phyloP scores from a whole-genome alignment of 1,140 invertebrate genomes.

The Mya arenaria region DNA sequence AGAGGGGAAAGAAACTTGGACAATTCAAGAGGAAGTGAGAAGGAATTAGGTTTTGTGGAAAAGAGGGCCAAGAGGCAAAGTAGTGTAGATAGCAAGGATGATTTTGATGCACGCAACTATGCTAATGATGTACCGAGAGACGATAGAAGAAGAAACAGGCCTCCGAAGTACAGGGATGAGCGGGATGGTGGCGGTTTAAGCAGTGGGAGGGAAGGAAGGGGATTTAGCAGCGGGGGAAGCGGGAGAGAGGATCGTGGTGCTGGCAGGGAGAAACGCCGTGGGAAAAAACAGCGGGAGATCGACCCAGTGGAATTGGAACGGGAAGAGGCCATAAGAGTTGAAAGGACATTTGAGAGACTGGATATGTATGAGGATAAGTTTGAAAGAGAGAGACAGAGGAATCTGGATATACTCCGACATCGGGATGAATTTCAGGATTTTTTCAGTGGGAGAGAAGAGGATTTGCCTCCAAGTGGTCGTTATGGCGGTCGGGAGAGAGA shows the following conservation, averaged over 20 bases:
- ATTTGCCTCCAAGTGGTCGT: neutral
- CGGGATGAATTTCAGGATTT: conserved; percentile 42
- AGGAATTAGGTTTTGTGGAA: neutral
- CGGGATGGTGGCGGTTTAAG: neutral
- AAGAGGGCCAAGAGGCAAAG: neutral
- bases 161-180: neutral
- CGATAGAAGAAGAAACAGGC: neutral
- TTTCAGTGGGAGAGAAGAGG: conserved; percentile 12
- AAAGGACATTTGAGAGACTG: conserved; percentile 55
- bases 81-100: neutral
- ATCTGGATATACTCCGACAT: conserved; percentile 45
- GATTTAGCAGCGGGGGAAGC: neutral
- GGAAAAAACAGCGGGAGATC: conserved; percentile 64
- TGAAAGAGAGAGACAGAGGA: conserved; percentile 55
- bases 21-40: neutral
- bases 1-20: conserved; percentile 2
- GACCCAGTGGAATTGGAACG: conserved; percentile 50
- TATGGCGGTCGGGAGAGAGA: neutral
- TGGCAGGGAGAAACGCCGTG: neutral
- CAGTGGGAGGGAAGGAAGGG: conserved; percentile 12
- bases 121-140: neutral
- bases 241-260: neutral
- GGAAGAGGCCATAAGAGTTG: conserved; percentile 66
- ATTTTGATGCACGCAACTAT: neutral
- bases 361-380: conserved; percentile 55